Evolutionary conservation across 2,797 vertebrate species (phyloP).

Genomic region (Acrossocheilus fasciatus): DNA sequence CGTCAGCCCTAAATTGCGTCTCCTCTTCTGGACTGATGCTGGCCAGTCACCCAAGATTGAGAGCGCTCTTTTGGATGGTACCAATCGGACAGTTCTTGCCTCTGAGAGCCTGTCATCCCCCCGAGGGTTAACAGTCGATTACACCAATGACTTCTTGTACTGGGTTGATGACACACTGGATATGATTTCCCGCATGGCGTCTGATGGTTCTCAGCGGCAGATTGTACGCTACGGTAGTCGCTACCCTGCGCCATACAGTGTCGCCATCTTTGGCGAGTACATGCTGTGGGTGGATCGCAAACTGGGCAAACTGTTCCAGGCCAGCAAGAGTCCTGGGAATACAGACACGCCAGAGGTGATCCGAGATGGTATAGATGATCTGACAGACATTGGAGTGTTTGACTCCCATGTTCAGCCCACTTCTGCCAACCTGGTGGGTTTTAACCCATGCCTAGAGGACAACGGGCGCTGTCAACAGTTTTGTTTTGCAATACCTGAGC

Average conservation of each 20-base stretch:
- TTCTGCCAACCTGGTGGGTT: slow-evolving; percentile 81
- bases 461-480: slow-evolving; percentile 91
- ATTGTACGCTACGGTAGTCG: slow-evolving; percentile 89
- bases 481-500: slow-evolving; percentile 87
- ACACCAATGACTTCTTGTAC: slow-evolving; percentile 84
- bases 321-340: slow-evolving; percentile 87
- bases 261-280: slow-evolving; percentile 86
- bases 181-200: slow-evolving; percentile 87
- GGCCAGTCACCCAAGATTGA: slow-evolving; percentile 93
- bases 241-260: slow-evolving; percentile 87
- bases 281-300: slow-evolving; percentile 95
- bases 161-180: slow-evolving; percentile 94
- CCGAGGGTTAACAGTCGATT: slow-evolving; percentile 88
- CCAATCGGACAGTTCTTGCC: slow-evolving; percentile 89
- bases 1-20: slow-evolving; percentile 89
- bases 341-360: slow-evolving; percentile 84
- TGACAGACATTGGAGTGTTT: slow-evolving; percentile 86
- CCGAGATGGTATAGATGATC: slow-evolving; percentile 83
- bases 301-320: slow-evolving; percentile 89
- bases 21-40: slow-evolving; percentile 92
- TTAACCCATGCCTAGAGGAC: slow-evolving; percentile 87
- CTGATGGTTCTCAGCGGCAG: slow-evolving; percentile 82
- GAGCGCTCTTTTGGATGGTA: slow-evolving; percentile 88
- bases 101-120: slow-evolving; percentile 89
- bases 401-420: slow-evolving; percentile 81